These are phyloP conservation scores for Thymelicus sylvestris DNA, from an alignment of 2,888 invertebrate genomes.

Conservation along the genomic window DNA sequence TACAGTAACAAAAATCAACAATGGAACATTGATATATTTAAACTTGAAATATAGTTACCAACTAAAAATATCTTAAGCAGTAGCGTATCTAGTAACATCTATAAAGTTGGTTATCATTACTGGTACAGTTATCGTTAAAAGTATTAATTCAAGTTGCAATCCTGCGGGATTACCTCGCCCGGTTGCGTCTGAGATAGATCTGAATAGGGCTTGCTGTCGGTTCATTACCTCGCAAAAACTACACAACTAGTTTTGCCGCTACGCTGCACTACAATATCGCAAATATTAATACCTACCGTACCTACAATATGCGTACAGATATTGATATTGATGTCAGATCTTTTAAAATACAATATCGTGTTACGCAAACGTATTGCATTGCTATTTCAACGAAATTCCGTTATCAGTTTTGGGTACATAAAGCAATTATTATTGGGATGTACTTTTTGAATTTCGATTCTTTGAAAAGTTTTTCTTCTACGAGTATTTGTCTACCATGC, in stretches of 20 bases:
- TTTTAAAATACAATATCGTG: slow-evolving; percentile 17
- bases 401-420: neutral
- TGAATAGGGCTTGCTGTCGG: slow-evolving; percentile 14
- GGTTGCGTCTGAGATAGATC: slow-evolving; percentile 6
- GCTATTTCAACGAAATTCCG: neutral
- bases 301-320: neutral
- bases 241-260: slow-evolving; percentile 37
- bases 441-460: too few relatives aligned
- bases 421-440: neutral
- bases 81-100: neutral
- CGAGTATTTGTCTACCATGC: too few relatives aligned
- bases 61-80: neutral
- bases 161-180: slow-evolving; percentile 6
- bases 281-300: slow-evolving; percentile 23
- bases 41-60: too few relatives aligned
- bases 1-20: too few relatives aligned
- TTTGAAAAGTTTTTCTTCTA: too few relatives aligned
- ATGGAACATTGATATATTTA: too few relatives aligned
- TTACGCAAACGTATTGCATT: slow-evolving; percentile 19
- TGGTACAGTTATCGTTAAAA: slow-evolving; percentile 1
- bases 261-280: slow-evolving; percentile 29
- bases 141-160: slow-evolving; percentile 2
- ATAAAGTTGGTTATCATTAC: neutral
- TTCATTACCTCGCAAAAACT: slow-evolving; percentile 32
- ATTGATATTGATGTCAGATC: slow-evolving; percentile 3